Evolutionary conservation across 1,140 invertebrate genomes (phyloP).

Genomic region (Cecropterus lyciades): DNA sequence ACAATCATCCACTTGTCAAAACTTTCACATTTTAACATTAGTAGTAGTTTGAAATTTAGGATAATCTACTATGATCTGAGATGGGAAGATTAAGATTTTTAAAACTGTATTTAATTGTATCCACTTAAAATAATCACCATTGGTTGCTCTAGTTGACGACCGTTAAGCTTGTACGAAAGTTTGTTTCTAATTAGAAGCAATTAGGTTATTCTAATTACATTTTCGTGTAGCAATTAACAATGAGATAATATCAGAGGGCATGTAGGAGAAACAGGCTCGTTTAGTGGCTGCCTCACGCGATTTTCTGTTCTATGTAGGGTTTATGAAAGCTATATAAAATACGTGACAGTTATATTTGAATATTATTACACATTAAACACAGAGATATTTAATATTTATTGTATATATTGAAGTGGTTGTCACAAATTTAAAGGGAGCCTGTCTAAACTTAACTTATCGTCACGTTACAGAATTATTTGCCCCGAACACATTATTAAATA

Average conservation of each 20-base stretch:
- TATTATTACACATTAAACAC: too few species aligned
- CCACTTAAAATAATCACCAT: conserved; percentile 20
- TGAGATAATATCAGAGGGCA: conserved; percentile 28
- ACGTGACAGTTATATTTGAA: background rate
- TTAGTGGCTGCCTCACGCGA: conserved; percentile 21
- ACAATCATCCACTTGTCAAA: too few species aligned
- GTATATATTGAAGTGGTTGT: too few species aligned
- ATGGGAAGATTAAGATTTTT: too few species aligned
- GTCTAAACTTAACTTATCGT: too few species aligned
- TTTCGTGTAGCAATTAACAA: conserved; percentile 33
- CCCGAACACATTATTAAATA: too few species aligned
- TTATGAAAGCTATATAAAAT: background rate
- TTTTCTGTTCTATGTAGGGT: background rate
- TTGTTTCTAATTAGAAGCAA: conserved; percentile 33
- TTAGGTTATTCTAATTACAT: conserved; percentile 33
- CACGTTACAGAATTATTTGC: too few species aligned
- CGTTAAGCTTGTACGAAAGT: conserved; percentile 28
- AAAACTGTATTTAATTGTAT: conserved; percentile 11
- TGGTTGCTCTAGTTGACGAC: background rate
- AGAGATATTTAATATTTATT: too few species aligned
- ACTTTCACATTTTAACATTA: too few species aligned
- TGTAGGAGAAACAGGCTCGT: conserved; percentile 26
- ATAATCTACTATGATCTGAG: too few species aligned
- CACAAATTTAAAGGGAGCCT: too few species aligned
- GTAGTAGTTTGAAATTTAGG: too few species aligned